These are phyloP conservation scores for Peromyscus polionotus DNA, from an alignment of 2,113 vertebrate genomes.

Conservation along the genomic window DNA sequence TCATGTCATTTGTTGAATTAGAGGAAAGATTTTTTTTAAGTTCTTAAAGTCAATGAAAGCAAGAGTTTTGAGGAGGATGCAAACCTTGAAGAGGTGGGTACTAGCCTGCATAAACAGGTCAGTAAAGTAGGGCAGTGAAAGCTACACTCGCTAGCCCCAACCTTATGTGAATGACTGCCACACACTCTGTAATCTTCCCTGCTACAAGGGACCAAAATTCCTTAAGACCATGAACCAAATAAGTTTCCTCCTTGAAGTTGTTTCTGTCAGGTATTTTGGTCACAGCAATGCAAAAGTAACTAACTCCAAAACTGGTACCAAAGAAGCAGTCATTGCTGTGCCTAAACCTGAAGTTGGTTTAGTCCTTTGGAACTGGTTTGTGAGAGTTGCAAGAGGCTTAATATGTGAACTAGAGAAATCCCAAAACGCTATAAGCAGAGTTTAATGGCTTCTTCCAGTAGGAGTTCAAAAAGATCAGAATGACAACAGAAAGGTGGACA, in stretches of 20 bases:
- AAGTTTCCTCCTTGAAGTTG: not conserved
- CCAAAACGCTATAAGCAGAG: not conserved
- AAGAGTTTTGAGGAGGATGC: not conserved
- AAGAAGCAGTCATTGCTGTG: not conserved
- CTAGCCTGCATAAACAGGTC: not conserved
- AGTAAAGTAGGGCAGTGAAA: not conserved
- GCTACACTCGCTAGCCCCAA: not conserved
- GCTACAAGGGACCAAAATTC: not conserved
- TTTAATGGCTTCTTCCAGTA: not conserved
- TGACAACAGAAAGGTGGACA: not conserved
- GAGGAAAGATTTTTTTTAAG: not conserved
- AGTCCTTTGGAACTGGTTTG: not conserved
- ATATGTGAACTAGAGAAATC: not conserved
- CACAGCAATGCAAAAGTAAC: not conserved
- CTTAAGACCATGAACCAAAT: not conserved
- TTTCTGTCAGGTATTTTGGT: not conserved
- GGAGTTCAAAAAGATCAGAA: not conserved
- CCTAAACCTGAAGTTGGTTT: not conserved
- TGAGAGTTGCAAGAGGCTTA: not conserved
- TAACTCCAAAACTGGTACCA: not conserved
- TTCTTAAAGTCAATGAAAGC: slow-evolving; percentile 25
- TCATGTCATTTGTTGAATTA: not conserved
- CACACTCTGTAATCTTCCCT: not conserved
- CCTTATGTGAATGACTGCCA: not conserved
- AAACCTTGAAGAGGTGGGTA: not conserved